A percentile compares a stretch with the other conserved stretches of the same genome.
Evolutionary conservation across 2,113 vertebrate genomes (phyloP).

Genomic region (rat (Rattus norvegicus)): DNA sequence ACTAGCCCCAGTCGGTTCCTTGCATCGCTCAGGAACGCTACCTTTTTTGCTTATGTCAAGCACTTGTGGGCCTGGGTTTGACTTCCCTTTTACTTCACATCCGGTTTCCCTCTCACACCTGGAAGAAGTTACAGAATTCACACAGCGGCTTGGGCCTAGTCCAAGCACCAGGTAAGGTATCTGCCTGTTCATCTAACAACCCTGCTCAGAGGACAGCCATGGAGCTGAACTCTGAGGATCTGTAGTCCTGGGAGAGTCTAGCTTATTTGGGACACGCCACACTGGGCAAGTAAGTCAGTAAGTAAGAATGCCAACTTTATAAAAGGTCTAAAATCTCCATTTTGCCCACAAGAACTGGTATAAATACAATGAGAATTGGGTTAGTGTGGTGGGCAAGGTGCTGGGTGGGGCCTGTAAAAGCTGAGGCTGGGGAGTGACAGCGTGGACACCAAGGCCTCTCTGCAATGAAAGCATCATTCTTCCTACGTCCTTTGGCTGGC

Average conservation of each 20-base stretch:
- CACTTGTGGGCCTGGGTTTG: neutral
- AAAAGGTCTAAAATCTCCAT: neutral
- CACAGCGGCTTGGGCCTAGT: neutral
- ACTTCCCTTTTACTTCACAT: neutral
- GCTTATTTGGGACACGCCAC: no score
- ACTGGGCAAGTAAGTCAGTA: neutral
- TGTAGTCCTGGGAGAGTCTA: neutral
- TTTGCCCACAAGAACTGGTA: neutral
- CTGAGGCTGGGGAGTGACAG: neutral
- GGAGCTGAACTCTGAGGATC: neutral
- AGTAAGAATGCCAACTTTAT: neutral
- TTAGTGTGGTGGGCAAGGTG: no score
- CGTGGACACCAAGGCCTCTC: neutral
- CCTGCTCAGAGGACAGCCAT: neutral
- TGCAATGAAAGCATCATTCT: neutral
- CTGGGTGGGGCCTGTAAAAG: neutral
- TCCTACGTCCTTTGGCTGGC: neutral
- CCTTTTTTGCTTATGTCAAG: neutral
- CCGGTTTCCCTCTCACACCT: neutral
- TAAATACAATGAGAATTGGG: neutral
- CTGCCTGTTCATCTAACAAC: neutral
- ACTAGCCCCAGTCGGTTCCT: neutral
- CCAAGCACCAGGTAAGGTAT: no score
- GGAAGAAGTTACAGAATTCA: neutral
- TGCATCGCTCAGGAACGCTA: neutral